Evolutionary conservation across 2,888 invertebrate species (phyloP), one percentile per base, ranked within the genome.

Genomic region (Stegana nigrithorax): DNA sequence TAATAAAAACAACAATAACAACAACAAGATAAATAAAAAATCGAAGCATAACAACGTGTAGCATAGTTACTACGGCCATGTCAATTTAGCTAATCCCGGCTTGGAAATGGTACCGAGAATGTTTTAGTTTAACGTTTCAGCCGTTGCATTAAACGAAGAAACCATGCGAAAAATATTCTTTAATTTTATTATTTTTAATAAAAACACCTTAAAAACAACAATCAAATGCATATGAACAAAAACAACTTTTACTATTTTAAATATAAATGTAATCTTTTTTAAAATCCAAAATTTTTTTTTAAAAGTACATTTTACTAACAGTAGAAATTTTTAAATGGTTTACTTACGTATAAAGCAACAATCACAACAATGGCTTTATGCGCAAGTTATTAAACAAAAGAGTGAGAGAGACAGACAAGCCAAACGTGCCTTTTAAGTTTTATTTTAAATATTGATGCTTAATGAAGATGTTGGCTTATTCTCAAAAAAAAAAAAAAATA

Each of bases 1-100:
- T n/a, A n/a, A 69, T 62, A 69, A 75, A 75, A 75, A 79, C 79
- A 79, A 80, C 70, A 78, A 79, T 70, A 79, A 70, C 73, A 70
- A 75, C 67, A 72, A 64, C 57, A 68, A 69, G 68, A 64, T 67
- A 69, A 65, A 60, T 56, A 63, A 47, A 17, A 19, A 29, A 7
- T 21, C 65, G 61, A 63, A 55, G 60, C 63, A 66, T 59, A 64
- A 65, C 60, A 70, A 64, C 65, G 69, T 64, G 65, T 62, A 64
- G 57, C 62, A 67, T 19, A 45, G 58, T 42, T 7, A 56, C 60
- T 66, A n/a, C n/a, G n/a, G n/a, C n/a, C n/a, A n/a, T n/a, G n/a
- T n/a, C n/a, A n/a, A n/a, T n/a, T n/a, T n/a, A n/a, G n/a, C n/a
- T n/a, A n/a, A n/a, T n/a, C n/a, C n/a, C n/a, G n/a, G n/a, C n/a